A percentile compares a stretch with the other conserved stretches of the same genome.
Conservation (phyloP, 1,140 invertebrate species). For the Caenorhabditis remanei region DNA sequence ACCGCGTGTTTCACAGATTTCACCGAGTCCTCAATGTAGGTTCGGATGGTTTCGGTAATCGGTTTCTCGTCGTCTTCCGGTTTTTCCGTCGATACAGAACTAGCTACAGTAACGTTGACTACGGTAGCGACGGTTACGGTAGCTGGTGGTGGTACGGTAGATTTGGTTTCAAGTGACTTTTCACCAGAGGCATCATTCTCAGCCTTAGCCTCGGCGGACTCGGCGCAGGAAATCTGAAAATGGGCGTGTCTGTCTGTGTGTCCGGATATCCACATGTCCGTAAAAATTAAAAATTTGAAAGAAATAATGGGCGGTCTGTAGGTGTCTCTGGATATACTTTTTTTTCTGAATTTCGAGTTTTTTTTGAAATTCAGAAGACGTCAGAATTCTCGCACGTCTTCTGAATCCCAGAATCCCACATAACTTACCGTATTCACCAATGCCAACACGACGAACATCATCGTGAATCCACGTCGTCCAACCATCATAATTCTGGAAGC, state of each 20-base stretch:
- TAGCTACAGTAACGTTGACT: background rate
- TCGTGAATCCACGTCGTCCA: background rate
- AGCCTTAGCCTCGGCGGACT: too few species aligned
- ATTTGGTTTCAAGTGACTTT: background rate
- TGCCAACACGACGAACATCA: background rate
- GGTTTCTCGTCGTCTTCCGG: slow-evolving; percentile 1
- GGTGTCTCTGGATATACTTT: too few species aligned
- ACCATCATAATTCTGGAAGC: background rate
- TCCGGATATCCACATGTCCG: background rate
- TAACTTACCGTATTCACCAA: background rate
- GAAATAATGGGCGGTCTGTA: too few species aligned
- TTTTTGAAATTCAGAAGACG: background rate
- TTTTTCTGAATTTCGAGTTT: background rate
- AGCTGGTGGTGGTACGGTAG: background rate
- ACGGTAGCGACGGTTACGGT: background rate
- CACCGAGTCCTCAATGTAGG: slow-evolving; percentile 40
- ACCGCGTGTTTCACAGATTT: slow-evolving; percentile 42
- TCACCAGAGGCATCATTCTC: too few species aligned
- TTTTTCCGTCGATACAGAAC: background rate
- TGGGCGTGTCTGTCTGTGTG: too few species aligned
- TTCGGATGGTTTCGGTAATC: slow-evolving; percentile 21
- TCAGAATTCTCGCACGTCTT: background rate
- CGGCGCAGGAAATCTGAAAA: too few species aligned
- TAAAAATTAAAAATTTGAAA: too few species aligned
- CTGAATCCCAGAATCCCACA: background rate